Conservation (phyloP, 1,140 invertebrate species). For the Aethina tumida region DNA sequence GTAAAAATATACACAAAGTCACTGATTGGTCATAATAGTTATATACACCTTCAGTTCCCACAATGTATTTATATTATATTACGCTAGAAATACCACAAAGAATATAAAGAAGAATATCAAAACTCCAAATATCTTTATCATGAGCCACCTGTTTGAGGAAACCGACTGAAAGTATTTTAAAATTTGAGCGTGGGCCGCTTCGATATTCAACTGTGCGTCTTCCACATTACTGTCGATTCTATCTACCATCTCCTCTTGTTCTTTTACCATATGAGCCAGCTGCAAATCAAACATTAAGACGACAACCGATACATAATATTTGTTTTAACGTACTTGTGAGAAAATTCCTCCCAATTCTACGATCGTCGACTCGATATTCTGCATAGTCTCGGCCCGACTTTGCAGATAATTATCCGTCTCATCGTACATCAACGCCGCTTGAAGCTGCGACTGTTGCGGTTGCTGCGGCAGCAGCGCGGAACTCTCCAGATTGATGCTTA, state of each 20-base stretch:
- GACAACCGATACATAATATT: too few species aligned
- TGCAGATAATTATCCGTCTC: constrained; percentile 83
- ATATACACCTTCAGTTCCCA: too few species aligned
- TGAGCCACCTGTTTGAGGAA: constrained; percentile 94
- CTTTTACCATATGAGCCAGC: constrained; percentile 96
- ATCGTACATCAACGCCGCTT: constrained; percentile 67
- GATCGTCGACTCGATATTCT: constrained; percentile 98
- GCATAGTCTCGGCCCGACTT: constrained; percentile 93
- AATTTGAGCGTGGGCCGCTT: constrained; percentile 94
- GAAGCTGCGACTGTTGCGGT: constrained; percentile 41
- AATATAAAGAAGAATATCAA: constrained; percentile 99
- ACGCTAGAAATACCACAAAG: constrained; percentile 92
- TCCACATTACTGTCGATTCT: constrained; percentile 96
- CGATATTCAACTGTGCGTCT: constrained; percentile 91
- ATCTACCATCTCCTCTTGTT: constrained; percentile 98
- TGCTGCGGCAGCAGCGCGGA: constrained; percentile 29
- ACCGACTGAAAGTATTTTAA: constrained; percentile 97
- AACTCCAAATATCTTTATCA: constrained; percentile 99
- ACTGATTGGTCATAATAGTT: too few species aligned
- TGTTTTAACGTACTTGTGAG: too few species aligned
- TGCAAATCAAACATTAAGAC: too few species aligned
- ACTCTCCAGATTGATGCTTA: constrained; percentile 66
- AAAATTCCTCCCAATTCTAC: constrained; percentile 99
- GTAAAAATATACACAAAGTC: too few species aligned
- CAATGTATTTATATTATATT: too few species aligned